These are phyloP conservation scores for Ernsta delagoae DNA, from an alignment of 2,888 invertebrate species.

Conservation along the genomic window DNA sequence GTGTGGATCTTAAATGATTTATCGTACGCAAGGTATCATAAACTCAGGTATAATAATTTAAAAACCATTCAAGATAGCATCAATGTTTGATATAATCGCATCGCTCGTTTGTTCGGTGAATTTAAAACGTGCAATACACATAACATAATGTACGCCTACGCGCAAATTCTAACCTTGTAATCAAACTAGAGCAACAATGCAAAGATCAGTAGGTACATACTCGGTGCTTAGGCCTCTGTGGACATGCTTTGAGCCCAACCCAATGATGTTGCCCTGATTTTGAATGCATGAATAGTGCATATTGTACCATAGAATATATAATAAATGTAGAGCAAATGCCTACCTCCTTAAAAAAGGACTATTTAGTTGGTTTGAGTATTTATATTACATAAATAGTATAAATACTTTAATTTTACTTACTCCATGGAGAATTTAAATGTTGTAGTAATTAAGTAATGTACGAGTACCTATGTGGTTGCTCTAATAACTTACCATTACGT, in stretches of 20 bases:
- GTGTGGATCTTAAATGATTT: background rate
- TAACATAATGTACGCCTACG: slow-evolving; percentile 42
- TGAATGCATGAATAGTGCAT: slow-evolving; percentile 1
- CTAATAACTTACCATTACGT: slow-evolving; percentile 30
- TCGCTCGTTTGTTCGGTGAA: slow-evolving; percentile 6
- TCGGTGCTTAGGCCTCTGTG: background rate
- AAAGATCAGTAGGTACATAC: background rate
- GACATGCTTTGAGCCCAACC: slow-evolving; percentile 27
- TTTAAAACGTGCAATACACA: slow-evolving; percentile 8
- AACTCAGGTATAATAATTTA: background rate
- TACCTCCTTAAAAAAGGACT: too few relatives aligned
- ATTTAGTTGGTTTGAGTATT: too few relatives aligned
- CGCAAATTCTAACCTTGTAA: slow-evolving; percentile 46
- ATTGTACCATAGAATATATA: background rate
- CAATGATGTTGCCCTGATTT: slow-evolving; percentile 24
- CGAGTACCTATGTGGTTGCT: slow-evolving; percentile 10
- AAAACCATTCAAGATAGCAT: slow-evolving; percentile 5
- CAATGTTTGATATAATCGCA: background rate
- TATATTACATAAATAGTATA: too few relatives aligned
- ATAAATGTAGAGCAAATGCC: background rate
- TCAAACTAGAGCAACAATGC: slow-evolving; percentile 46
- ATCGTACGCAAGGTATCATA: background rate
- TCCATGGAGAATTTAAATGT: too few relatives aligned
- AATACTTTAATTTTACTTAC: too few relatives aligned
- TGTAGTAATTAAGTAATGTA: background rate